Evolutionary conservation across 2,888 invertebrate species (phyloP).

Genomic region (Macaria liturata): DNA sequence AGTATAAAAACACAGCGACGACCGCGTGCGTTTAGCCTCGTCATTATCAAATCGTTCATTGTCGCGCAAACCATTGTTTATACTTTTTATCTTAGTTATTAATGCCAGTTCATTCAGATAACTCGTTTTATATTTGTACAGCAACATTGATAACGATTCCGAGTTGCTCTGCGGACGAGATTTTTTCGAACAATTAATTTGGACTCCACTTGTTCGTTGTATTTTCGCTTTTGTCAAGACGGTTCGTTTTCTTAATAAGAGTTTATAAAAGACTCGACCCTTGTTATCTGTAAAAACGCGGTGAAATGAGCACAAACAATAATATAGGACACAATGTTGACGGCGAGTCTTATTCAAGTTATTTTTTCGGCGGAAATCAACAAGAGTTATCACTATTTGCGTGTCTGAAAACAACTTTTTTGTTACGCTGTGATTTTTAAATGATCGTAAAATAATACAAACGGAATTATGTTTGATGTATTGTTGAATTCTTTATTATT

Average conservation of each 20-base stretch:
- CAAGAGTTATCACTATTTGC: too few relatives aligned
- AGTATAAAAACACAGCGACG: conserved; percentile 15
- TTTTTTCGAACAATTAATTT: background rate
- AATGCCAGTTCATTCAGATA: conserved; percentile 28
- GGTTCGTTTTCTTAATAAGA: background rate
- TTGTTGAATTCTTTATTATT: too few relatives aligned
- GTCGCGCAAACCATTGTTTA: conserved; percentile 34
- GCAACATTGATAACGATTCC: conserved; percentile 17
- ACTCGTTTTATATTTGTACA: conserved; percentile 17
- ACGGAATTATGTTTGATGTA: too few relatives aligned
- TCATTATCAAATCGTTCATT: conserved; percentile 33
- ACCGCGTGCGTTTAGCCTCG: conserved; percentile 29
- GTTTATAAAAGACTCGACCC: background rate
- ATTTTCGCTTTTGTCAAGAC: conserved; percentile 6
- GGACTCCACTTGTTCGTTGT: background rate
- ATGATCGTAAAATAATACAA: too few relatives aligned
- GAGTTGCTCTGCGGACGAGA: conserved; percentile 26
- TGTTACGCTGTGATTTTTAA: too few relatives aligned
- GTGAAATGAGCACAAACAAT: conserved; percentile 1
- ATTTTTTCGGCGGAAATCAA: too few relatives aligned
- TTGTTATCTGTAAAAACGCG: conserved; percentile 2
- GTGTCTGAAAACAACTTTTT: too few relatives aligned
- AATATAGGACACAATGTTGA: background rate
- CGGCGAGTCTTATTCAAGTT: too few relatives aligned
- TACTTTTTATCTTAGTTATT: conserved; percentile 26